Conservation (phyloP, 1,140 invertebrate species). For the Mya arenaria region DNA sequence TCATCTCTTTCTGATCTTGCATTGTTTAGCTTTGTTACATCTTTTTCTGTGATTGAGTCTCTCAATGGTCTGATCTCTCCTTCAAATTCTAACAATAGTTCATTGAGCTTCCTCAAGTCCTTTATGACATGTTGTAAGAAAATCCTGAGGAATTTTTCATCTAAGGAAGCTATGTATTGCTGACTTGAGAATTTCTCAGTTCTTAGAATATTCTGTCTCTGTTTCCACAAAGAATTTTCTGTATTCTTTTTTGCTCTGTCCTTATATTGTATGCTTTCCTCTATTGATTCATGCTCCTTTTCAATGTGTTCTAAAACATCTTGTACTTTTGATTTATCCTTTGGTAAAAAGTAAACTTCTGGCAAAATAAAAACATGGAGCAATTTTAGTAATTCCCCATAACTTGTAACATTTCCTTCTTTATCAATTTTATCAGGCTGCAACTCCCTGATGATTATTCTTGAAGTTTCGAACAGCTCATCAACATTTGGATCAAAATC, state of each 20-base stretch:
- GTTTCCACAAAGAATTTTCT: slow-evolving; percentile 43
- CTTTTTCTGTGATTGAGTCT: slow-evolving; percentile 6
- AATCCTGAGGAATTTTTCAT: slow-evolving; percentile 15
- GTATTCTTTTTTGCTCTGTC: slow-evolving; percentile 45
- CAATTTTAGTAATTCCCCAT: slow-evolving; percentile 30
- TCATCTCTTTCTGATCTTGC: slow-evolving; percentile 6
- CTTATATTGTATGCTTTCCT: slow-evolving; percentile 38
- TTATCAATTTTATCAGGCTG: slow-evolving; percentile 18
- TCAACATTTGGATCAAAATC: slow-evolving; percentile 51
- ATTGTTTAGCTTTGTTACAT: neutral
- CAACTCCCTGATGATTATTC: neutral
- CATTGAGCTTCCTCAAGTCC: slow-evolving; percentile 42
- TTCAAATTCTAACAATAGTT: neutral
- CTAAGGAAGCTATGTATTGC: slow-evolving; percentile 18
- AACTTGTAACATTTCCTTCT: slow-evolving; percentile 15
- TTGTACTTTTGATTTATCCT: neutral
- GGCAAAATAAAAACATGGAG: slow-evolving; percentile 49
- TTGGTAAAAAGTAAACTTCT: slow-evolving; percentile 20
- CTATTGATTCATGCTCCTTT: slow-evolving; percentile 39
- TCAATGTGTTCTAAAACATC: slow-evolving; percentile 9
- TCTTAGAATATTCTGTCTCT: slow-evolving; percentile 30
- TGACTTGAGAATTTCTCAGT: slow-evolving; percentile 40
- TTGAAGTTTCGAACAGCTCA: slow-evolving; percentile 48
- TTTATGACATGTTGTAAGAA: slow-evolving; percentile 42
- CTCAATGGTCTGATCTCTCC: slow-evolving; percentile 8